These are phyloP conservation scores for Scelioninae gen. 2 DNA, from an alignment of 2,888 invertebrate species.

Conservation along the genomic window DNA sequence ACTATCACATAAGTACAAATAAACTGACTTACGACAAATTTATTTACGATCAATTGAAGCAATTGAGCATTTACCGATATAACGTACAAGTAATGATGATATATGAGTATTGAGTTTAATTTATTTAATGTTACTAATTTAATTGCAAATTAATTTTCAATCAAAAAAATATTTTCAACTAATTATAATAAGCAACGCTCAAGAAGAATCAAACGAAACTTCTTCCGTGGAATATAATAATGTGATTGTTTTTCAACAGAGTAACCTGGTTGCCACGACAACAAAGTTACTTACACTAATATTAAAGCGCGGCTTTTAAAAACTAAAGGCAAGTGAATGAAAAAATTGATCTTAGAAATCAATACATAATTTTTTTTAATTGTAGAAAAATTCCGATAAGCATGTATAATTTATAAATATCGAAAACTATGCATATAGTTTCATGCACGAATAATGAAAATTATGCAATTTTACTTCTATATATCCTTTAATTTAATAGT, in stretches of 20 bases:
- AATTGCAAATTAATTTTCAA: slow-evolving; percentile 11
- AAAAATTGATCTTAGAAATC: background rate
- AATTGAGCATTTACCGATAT: no score
- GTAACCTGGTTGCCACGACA: slow-evolving; percentile 66
- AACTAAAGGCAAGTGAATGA: background rate
- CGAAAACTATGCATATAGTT: no score
- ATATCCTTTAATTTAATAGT: no score
- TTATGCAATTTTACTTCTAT: no score
- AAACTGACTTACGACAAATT: no score
- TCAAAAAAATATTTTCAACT: no score
- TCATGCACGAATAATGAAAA: no score
- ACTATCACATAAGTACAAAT: no score
- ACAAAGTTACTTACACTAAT: slow-evolving; percentile 55
- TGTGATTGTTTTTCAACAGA: slow-evolving; percentile 68
- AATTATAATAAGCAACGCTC: background rate
- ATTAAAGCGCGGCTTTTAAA: slow-evolving; percentile 12
- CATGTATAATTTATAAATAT: no score
- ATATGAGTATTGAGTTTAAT: background rate
- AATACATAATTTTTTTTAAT: background rate
- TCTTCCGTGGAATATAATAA: slow-evolving; percentile 46
- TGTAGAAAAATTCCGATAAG: no score
- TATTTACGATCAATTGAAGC: no score
- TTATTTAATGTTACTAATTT: background rate
- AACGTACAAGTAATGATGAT: background rate
- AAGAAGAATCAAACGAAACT: slow-evolving; percentile 12